Percentiles rank a stretch among this genome's conserved stretches.
Conservation (phyloP, 2,113 vertebrate genomes). For the Ovibos moschatus region DNA sequence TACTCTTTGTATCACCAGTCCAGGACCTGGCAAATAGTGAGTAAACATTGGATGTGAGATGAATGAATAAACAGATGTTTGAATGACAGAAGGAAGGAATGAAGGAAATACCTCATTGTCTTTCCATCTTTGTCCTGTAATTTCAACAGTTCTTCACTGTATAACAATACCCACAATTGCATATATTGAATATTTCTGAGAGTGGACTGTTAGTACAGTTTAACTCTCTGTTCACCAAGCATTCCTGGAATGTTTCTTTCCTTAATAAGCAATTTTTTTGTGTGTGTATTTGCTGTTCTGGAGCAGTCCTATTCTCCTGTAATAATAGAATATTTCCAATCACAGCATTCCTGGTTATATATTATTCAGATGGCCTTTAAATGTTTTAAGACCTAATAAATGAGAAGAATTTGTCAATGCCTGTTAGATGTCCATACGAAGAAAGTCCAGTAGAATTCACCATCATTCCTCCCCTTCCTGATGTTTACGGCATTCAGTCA, state of each 20-base stretch:
- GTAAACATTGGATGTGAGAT: not conserved
- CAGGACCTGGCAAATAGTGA: not conserved
- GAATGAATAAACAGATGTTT: not conserved
- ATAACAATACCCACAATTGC: not conserved
- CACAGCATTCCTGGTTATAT: constrained; percentile 48
- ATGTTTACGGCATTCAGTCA: not conserved
- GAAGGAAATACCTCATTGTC: not conserved
- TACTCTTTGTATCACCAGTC: not conserved
- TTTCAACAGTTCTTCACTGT: not conserved
- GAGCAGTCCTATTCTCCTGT: not conserved
- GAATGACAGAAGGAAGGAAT: not conserved
- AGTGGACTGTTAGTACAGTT: not conserved
- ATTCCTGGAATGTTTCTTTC: constrained; percentile 50
- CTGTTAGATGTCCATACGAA: constrained; percentile 26
- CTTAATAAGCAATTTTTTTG: constrained; percentile 53
- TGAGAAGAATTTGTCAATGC: constrained; percentile 61
- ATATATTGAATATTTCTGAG: not conserved
- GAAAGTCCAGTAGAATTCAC: constrained; percentile 25
- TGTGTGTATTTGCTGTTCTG: constrained; percentile 23
- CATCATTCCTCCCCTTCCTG: not conserved
- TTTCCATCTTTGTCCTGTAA: not conserved
- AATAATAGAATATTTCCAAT: constrained; percentile 57
- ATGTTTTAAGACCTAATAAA: constrained; percentile 72
- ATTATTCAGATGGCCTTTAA: constrained; percentile 72
- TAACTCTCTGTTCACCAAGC: not conserved